Evolutionary conservation across 2,888 invertebrate species (phyloP), one percentile per base, ranked within the genome.

Genomic region (Gymnocheta viridis): DNA sequence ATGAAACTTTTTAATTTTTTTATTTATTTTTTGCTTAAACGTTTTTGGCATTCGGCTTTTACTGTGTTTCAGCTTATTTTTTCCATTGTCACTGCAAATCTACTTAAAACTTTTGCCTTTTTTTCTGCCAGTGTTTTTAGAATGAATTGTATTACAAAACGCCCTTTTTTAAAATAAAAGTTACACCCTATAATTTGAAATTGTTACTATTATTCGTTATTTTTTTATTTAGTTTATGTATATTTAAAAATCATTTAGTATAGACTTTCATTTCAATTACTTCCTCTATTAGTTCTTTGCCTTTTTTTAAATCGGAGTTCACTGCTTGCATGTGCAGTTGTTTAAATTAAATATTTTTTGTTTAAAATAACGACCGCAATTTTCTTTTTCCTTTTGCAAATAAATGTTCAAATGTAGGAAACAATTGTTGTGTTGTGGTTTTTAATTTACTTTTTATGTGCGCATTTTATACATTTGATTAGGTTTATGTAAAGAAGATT

Each of bases 171-270:
- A 5, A 58, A 54, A 66, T 49, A 44, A 41, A 47, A 38, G 66
- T 60, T 64, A 79, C 78, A 64, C 78, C 73, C 80, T 60, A 51
- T 60, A 81, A 81, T 81, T 74, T 73, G 51, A 74, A 69, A 74
- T 54, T 69, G 74, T 69, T 38, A 44, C 60, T 14, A 44, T 4
- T 47, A 69, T 69, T 69, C 49, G 10, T 77, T 58, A 49, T 67
- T 44, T 54, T 35, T 22, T n/a, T 49, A 64, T 64, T 35, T 72
- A 29, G 51, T 54, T 70, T 44, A 32, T 62, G 58, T 81, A 41
- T 81, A 81, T 74, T 81, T 81, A 81, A 74, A 69, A 81, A 81
- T 81, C 81, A 81, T 81, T 80, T 81, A 81, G 81, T 67, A 74
- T 60, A 81, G 74, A 81, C 67, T 81, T 81, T 74, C 67, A 67